Evolutionary conservation across 2,888 invertebrate genomes (phyloP).

Genomic region (Noctua pronuba): DNA sequence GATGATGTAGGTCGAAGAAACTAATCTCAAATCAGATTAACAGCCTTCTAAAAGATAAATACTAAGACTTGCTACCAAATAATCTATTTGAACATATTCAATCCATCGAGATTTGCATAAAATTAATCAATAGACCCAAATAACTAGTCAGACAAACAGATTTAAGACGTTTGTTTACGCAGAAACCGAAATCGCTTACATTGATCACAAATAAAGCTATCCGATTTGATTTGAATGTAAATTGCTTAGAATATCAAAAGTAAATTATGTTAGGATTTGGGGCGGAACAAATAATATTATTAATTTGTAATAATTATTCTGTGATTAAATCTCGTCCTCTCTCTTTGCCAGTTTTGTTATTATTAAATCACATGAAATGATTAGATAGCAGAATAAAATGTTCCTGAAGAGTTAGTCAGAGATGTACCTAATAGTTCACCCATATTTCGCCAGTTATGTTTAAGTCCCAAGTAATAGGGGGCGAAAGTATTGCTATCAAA

Average conservation of each 20-base stretch:
- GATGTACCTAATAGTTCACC: too few relatives aligned
- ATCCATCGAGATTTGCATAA: slow-evolving; percentile 41
- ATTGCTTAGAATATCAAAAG: slow-evolving; percentile 28
- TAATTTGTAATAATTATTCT: background rate
- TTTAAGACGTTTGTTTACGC: slow-evolving; percentile 45
- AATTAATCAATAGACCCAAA: slow-evolving; percentile 41
- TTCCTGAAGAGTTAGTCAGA: too few relatives aligned
- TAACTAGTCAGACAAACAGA: slow-evolving; percentile 47
- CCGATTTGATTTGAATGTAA: slow-evolving; percentile 30
- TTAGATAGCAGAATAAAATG: too few relatives aligned
- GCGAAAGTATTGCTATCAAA: too few relatives aligned
- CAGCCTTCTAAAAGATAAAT: background rate
- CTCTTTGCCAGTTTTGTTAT: background rate
- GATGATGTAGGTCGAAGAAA: background rate
- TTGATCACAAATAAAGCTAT: slow-evolving; percentile 42
- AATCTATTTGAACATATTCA: slow-evolving; percentile 27
- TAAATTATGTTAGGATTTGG: slow-evolving; percentile 8
- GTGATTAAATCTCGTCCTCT: too few relatives aligned
- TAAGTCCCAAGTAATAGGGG: too few relatives aligned
- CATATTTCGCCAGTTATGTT: too few relatives aligned
- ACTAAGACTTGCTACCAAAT: background rate
- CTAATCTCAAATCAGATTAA: background rate
- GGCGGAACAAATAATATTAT: background rate
- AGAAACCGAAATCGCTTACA: slow-evolving; percentile 41
- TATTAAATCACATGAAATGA: too few relatives aligned